Conservation (phyloP, 1,140 invertebrate genomes). For the Drosophila willistoni region DNA sequence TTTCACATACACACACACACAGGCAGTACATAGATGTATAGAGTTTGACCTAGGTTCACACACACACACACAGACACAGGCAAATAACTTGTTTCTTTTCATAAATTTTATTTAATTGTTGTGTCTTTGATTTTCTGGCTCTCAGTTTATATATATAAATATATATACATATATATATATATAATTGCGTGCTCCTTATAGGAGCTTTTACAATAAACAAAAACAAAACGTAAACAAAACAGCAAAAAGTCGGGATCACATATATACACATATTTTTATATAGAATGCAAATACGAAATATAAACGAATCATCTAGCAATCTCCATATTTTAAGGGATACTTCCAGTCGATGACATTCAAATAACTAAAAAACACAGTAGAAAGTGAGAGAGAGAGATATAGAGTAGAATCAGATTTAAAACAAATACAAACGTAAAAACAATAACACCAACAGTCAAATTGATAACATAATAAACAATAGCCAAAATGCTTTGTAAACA, state of each 20-base stretch:
- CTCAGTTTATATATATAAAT: constrained; percentile 15
- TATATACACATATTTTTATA: constrained; percentile 16
- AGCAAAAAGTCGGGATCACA: constrained; percentile 14
- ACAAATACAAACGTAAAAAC: neutral
- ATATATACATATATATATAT: constrained; percentile 19
- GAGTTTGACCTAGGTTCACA: no score
- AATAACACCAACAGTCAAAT: constrained; percentile 26
- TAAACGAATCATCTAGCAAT: constrained; percentile 5
- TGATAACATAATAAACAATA: constrained; percentile 58
- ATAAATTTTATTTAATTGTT: neutral
- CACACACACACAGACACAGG: neutral
- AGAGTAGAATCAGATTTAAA: neutral
- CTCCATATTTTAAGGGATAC: constrained; percentile 19
- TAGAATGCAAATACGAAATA: constrained; percentile 1
- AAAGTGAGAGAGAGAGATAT: neutral
- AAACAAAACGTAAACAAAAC: constrained; percentile 12
- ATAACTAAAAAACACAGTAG: constrained; percentile 16
- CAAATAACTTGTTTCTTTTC: neutral
- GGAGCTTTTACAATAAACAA: constrained; percentile 52
- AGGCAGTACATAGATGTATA: no score
- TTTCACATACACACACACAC: neutral
- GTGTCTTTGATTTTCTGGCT: constrained; percentile 40
- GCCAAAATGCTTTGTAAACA: constrained; percentile 58
- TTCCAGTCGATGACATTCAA: constrained; percentile 46
- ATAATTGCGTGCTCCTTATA: constrained; percentile 67